These are phyloP conservation scores for Tapera naevia DNA, from an alignment of 2,797 vertebrate species.

Conservation along the genomic window DNA sequence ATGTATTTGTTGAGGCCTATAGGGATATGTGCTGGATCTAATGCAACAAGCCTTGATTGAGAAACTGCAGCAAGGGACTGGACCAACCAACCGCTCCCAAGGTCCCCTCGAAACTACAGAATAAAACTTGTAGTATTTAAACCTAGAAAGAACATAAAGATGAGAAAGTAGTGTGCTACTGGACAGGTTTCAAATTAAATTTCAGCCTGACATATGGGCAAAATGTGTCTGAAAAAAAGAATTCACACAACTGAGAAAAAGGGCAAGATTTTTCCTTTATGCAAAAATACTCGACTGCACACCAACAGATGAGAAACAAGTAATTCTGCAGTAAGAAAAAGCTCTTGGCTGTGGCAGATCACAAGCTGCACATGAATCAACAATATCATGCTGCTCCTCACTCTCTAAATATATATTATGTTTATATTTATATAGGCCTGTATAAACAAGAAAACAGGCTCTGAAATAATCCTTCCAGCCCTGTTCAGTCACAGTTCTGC, in stretches of 20 bases:
- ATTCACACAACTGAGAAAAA: background rate
- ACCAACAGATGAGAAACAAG: conserved; percentile 31
- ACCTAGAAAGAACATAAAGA: background rate
- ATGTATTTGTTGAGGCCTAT: accelerated
- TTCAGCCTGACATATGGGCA: background rate
- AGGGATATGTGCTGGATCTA: background rate
- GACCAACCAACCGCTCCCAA: background rate
- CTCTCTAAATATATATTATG: conserved; percentile 28
- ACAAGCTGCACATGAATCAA: conserved; percentile 52
- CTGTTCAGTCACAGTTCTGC: background rate
- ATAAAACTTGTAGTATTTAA: background rate
- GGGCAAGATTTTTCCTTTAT: background rate
- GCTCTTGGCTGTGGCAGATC: conserved; percentile 24
- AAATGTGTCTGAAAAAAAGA: background rate
- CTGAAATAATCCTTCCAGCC: background rate
- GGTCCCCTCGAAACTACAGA: background rate
- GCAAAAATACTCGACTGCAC: background rate
- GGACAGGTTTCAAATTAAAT: background rate
- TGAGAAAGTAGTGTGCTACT: accelerated
- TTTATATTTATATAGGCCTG: conserved; percentile 35
- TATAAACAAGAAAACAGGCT: conserved; percentile 39
- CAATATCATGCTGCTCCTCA: conserved; percentile 23
- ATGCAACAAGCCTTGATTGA: background rate
- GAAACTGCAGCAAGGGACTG: background rate
- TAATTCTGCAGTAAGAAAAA: conserved; percentile 27